A percentile compares a stretch with the other conserved stretches of the same genome.
phyloP scores from a whole-genome alignment of 2,888 invertebrate species.

The Microplitis deprimator region DNA sequence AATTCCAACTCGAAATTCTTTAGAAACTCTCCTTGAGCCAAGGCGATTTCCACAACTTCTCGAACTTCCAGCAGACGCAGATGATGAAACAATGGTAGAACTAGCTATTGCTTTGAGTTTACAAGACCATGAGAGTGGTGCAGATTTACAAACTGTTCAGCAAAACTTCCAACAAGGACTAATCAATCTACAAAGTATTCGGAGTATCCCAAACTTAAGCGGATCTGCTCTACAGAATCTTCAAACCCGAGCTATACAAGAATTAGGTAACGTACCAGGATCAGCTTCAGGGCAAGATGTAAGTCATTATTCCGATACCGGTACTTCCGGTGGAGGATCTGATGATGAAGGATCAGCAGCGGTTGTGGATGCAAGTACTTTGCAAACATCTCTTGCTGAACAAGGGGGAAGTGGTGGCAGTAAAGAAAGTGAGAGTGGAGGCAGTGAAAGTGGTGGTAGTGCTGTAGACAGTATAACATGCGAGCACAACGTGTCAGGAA shows the following conservation, averaged over 20 bases:
- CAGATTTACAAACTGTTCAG: slow-evolving; percentile 66
- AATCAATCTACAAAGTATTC: slow-evolving; percentile 61
- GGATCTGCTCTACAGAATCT: slow-evolving; percentile 72
- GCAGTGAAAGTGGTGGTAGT: slow-evolving; percentile 92
- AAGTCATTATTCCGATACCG: slow-evolving; percentile 81
- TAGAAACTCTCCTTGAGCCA: slow-evolving; percentile 72
- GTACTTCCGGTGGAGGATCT: slow-evolving; percentile 89
- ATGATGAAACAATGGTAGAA: slow-evolving; percentile 97
- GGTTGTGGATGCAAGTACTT: slow-evolving; percentile 93
- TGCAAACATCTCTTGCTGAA: slow-evolving; percentile 88
- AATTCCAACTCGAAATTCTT: slow-evolving; percentile 62
- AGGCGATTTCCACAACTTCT: slow-evolving; percentile 84
- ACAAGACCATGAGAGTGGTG: slow-evolving; percentile 82
- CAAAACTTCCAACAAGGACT: slow-evolving; percentile 73
- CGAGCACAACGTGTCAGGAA: slow-evolving; percentile 87
- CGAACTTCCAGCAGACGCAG: slow-evolving; percentile 94
- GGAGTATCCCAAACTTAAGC: slow-evolving; percentile 72
- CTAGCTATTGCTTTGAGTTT: slow-evolving; percentile 95
- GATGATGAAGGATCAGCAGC: slow-evolving; percentile 95
- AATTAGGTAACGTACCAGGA: slow-evolving; percentile 61
- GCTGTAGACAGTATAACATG: slow-evolving; percentile 93
- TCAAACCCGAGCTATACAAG: slow-evolving; percentile 70
- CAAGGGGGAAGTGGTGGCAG: slow-evolving; percentile 74
- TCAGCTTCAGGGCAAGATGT: slow-evolving; percentile 69
- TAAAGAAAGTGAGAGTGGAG: slow-evolving; percentile 73